Base-by-base conservation (phyloP, 2,888 invertebrate species). In the Aspidiotus rigidus region DNA sequence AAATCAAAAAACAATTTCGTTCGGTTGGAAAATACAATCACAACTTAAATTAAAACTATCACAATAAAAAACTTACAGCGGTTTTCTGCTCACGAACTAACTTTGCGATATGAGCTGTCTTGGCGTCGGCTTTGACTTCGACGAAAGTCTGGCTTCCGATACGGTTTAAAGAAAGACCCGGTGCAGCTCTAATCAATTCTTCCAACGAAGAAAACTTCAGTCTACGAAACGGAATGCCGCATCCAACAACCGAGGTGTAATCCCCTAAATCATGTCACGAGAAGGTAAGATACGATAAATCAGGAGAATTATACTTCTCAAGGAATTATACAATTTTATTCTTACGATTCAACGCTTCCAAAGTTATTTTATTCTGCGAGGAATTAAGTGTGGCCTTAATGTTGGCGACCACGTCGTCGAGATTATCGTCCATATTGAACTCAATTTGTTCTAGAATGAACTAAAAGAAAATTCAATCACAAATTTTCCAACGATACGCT, bases 41-140 rank as follows among this genome's bases (percentile, higher is more conserved):
- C 28, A 5, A 28, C 5, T 28, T 28, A 28, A 3, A 28, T 28
- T 3, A 28, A 28, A 28, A 3, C 28, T 5, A 28, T 28, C 5
- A 28, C 28, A 28, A 28, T 3, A 5, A 6, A 40, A 39, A 28
- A 66, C 60, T 66, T 60, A 66, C 66, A 7, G 60, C 7, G 7
- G 49, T 0, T 59, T 56, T 44, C 59, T 66, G 66, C 3, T 40
- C 66, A 2, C 60, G 57, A n/a, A 66, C 66, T 44, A 66, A 28
- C 9, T 42, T 66, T 7, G 66, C 39, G 28, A 66, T 66, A n/a
- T 66, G 66, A 7, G 49, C 49, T 9, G 66, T 66, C 49, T 66
- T 66, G 44, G 41, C 66, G 13, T 66, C 66, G 2, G 57, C 28
- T 57, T 66, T 59, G 0, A 66, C 66, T 49, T 60, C 60, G 16